Percentiles rank a stretch among this genome's conserved stretches.
Conservation (phyloP, 2,113 vertebrate species). For the Burhinus bistriatus region DNA sequence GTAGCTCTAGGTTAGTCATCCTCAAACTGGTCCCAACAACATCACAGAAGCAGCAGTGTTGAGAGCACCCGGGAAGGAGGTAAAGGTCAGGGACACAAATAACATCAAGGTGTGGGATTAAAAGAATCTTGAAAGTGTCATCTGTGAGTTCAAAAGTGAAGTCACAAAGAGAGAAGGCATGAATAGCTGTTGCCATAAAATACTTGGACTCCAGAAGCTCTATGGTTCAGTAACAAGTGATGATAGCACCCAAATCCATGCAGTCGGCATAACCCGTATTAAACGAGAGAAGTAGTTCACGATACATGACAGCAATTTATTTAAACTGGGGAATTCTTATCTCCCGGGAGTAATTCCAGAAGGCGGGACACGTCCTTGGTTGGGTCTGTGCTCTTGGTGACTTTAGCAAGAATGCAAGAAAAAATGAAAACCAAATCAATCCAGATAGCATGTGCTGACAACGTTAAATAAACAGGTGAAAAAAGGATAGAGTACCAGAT, state of each 20-base stretch:
- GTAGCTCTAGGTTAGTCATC: neutral
- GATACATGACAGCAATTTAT: neutral
- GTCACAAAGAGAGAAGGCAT: neutral
- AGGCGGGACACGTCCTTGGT: neutral
- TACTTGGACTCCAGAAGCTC: neutral
- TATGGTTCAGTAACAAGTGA: neutral
- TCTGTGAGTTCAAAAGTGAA: neutral
- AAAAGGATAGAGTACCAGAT: neutral
- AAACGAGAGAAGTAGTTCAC: neutral
- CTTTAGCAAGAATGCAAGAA: neutral
- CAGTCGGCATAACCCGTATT: neutral
- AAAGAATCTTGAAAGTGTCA: neutral
- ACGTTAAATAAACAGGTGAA: neutral
- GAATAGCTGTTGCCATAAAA: neutral
- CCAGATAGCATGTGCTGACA: neutral
- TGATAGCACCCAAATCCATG: neutral
- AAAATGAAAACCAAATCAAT: neutral
- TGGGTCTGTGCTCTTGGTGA: neutral
- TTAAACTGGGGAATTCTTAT: neutral
- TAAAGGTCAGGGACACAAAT: neutral
- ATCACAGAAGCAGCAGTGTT: neutral
- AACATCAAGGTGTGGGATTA: neutral
- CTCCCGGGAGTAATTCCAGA: neutral
- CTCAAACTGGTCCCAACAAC: neutral
- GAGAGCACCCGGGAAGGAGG: neutral